Conservation (phyloP, 2,888 invertebrate genomes). For the Hyles lineata region DNA sequence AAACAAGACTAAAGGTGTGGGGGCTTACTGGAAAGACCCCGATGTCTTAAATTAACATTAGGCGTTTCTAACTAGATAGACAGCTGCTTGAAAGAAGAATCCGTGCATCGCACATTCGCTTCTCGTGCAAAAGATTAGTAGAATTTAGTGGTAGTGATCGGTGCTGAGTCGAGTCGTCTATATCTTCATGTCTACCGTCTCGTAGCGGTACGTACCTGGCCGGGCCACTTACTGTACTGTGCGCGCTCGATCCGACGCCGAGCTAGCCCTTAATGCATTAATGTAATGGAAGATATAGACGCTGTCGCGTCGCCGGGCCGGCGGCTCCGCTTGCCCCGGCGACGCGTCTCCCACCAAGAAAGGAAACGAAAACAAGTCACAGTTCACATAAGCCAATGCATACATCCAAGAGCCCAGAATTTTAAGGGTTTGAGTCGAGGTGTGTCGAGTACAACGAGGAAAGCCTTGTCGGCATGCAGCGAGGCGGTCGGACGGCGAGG, state of each 20-base stretch:
- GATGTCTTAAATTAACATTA: conserved; percentile 78
- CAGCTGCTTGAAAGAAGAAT: conserved; percentile 83
- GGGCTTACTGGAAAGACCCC: conserved; percentile 66
- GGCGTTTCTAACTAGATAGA: conserved; percentile 83
- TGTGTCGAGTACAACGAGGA: conserved; percentile 81
- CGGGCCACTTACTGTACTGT: conserved; percentile 19
- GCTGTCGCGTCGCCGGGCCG: conserved; percentile 73
- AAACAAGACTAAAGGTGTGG: conserved; percentile 42
- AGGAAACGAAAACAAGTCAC: conserved; percentile 85
- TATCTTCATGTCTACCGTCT: conserved; percentile 66
- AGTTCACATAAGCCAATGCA: conserved; percentile 85
- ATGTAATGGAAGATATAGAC: conserved; percentile 75
- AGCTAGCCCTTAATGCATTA: conserved; percentile 21
- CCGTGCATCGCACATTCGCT: conserved; percentile 85
- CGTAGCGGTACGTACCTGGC: conserved; percentile 28
- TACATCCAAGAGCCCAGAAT: conserved; percentile 85
- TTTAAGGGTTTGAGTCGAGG: conserved; percentile 84
- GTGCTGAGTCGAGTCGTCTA: conserved; percentile 80
- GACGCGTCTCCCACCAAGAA: conserved; percentile 78
- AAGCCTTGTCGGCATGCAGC: conserved; percentile 83
- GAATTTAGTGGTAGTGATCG: conserved; percentile 78
- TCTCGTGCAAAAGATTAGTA: conserved; percentile 81
- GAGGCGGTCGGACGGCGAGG: conserved; percentile 72
- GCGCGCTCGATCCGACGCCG: not conserved
- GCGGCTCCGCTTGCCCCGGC: conserved; percentile 57